phyloP scores from a whole-genome alignment of 2,888 invertebrate genomes.

The Sinhomidia bicolor region DNA sequence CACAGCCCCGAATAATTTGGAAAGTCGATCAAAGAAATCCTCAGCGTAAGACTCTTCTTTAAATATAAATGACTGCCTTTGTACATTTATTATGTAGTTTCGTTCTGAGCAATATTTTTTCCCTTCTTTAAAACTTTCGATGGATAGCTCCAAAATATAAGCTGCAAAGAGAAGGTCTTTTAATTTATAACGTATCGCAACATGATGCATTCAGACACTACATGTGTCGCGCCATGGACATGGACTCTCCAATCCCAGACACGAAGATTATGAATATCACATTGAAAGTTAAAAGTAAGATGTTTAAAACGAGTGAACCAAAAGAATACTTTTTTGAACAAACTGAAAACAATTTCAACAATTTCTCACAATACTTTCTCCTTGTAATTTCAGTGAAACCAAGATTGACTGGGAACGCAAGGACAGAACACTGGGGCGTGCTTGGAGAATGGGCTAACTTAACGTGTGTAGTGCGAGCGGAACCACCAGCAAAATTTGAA shows the following conservation, averaged over 20 bases:
- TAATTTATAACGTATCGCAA: slow-evolving; percentile 78
- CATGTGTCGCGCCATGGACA: slow-evolving; percentile 79
- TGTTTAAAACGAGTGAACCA: neutral
- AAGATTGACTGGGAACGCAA: slow-evolving; percentile 70
- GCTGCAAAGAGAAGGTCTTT: slow-evolving; percentile 75
- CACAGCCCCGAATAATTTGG: slow-evolving; percentile 78
- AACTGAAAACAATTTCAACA: neutral
- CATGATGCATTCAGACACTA: slow-evolving; percentile 75
- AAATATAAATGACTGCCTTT: neutral
- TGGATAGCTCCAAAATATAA: slow-evolving; percentile 75
- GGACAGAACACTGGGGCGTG: slow-evolving; percentile 78
- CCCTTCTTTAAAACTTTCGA: neutral
- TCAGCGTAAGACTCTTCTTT: slow-evolving; percentile 57
- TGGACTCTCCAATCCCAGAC: slow-evolving; percentile 78
- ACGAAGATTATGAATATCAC: slow-evolving; percentile 78
- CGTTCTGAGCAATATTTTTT: neutral
- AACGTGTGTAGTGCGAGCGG: slow-evolving; percentile 84
- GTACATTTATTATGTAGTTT: neutral
- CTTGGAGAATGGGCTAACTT: slow-evolving; percentile 84
- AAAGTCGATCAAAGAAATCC: slow-evolving; percentile 77
- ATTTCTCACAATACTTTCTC: neutral
- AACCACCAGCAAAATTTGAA: slow-evolving; percentile 84
- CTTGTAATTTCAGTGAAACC: slow-evolving; percentile 76
- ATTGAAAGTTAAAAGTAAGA: slow-evolving; percentile 79
- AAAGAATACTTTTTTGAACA: neutral